phyloP scores from a whole-genome alignment of 2,113 vertebrate species.

The Holacanthus passer region DNA sequence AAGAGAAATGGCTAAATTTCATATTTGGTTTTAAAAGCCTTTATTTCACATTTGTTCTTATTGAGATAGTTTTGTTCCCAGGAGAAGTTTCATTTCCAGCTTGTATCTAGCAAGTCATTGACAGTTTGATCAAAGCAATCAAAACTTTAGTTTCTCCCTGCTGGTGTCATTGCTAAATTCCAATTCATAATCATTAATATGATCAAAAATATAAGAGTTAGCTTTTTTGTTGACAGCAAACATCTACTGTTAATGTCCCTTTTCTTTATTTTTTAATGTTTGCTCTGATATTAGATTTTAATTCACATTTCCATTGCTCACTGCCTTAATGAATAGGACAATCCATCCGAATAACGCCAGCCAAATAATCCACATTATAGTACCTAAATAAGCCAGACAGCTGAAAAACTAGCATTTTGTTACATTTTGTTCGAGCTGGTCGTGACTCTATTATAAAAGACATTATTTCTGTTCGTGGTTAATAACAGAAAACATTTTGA shows the following conservation, averaged over 20 bases:
- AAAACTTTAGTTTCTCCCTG: background rate
- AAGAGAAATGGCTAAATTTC: background rate
- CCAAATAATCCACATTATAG: background rate
- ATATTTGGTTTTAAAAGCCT: background rate
- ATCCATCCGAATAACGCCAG: background rate
- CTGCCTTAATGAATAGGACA: background rate
- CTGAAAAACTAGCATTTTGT: background rate
- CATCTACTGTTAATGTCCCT: background rate
- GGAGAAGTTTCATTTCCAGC: background rate
- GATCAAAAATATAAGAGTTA: no score
- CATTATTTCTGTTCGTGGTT: conserved; percentile 20
- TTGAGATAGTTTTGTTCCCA: background rate
- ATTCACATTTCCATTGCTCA: background rate
- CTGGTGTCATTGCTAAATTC: background rate
- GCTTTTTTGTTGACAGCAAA: background rate
- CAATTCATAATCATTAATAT: no score
- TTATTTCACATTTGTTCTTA: background rate
- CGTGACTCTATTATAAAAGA: background rate
- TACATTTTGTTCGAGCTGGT: background rate
- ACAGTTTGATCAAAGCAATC: conserved; percentile 17
- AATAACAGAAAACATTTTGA: conserved; percentile 43
- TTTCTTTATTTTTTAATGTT: background rate
- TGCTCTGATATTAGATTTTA: background rate
- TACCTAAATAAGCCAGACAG: conserved; percentile 30
- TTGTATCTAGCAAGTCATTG: conserved; percentile 3